Percentiles rank a stretch among this genome's conserved stretches.
Evolutionary conservation across 1,140 invertebrate genomes (phyloP).

Genomic region (Leptinotarsa defecta): DNA sequence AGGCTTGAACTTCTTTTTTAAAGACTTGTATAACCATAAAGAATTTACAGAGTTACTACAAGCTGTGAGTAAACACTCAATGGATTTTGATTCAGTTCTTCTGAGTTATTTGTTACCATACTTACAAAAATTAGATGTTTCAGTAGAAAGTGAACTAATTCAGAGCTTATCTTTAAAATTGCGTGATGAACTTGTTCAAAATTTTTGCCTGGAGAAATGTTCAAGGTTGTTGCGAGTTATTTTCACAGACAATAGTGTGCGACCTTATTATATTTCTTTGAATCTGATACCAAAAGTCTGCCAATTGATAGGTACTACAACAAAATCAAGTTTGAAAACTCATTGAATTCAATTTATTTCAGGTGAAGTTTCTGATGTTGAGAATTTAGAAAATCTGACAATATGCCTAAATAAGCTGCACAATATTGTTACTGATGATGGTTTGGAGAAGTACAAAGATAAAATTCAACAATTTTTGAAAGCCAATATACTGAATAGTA

Average conservation of each 20-base stretch:
- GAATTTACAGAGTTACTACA: slow-evolving; percentile 41
- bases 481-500: slow-evolving; percentile 30
- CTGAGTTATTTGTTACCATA: slow-evolving; percentile 47
- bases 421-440: slow-evolving; percentile 41
- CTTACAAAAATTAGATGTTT: slow-evolving; percentile 48
- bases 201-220: slow-evolving; percentile 36
- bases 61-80: slow-evolving; percentile 33
- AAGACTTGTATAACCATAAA: slow-evolving; percentile 35
- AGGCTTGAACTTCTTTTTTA: slow-evolving; percentile 35
- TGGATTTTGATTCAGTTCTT: slow-evolving; percentile 38
- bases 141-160: slow-evolving; percentile 35
- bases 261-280: slow-evolving; percentile 39
- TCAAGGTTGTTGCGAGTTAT: slow-evolving; percentile 40
- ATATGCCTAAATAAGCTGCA: slow-evolving; percentile 46
- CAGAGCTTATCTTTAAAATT: slow-evolving; percentile 39
- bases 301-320: slow-evolving; percentile 41
- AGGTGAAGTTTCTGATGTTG: slow-evolving; percentile 40
- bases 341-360: slow-evolving; percentile 32
- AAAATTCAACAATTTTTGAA: slow-evolving; percentile 43
- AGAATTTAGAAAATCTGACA: slow-evolving; percentile 43
- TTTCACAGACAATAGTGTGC: slow-evolving; percentile 41
- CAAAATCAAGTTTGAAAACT: slow-evolving; percentile 17
- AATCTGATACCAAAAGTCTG: slow-evolving; percentile 44
- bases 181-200: slow-evolving; percentile 31
- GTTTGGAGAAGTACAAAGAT: slow-evolving; percentile 39